phyloP scores from a whole-genome alignment of 2,888 invertebrate genomes.

The Oligia strigilis region DNA sequence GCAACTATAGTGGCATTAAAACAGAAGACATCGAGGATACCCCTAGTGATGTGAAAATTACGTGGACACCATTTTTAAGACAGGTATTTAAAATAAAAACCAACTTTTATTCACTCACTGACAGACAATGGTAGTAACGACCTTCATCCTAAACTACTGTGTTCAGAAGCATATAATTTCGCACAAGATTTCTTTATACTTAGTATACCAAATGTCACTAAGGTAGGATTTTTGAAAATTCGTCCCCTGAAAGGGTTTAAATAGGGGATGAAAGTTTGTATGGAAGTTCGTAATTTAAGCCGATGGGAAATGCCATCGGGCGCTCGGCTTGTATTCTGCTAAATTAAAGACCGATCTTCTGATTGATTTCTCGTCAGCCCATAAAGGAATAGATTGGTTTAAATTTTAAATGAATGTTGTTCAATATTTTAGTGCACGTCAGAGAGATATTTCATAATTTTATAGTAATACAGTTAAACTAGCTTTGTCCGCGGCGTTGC shows the following conservation, averaged over 20 bases:
- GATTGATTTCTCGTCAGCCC: no score
- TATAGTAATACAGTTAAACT: no score
- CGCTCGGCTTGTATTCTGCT: no score
- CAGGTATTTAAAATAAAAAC: slow-evolving; percentile 55
- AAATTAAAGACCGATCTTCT: no score
- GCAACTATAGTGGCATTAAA: slow-evolving; percentile 51
- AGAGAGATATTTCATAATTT: no score
- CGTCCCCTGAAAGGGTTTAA: neutral
- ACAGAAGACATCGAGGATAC: slow-evolving; percentile 42
- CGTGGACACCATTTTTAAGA: slow-evolving; percentile 65
- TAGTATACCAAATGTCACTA: neutral
- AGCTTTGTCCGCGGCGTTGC: no score
- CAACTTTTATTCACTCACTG: neutral
- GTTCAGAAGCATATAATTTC: neutral
- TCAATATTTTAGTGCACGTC: no score
- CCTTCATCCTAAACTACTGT: neutral
- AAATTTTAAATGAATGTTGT: no score
- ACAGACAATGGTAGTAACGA: neutral
- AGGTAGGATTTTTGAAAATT: neutral
- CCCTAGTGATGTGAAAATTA: slow-evolving; percentile 22
- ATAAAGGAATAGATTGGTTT: no score
- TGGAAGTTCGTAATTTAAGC: neutral
- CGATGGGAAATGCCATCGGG: no score
- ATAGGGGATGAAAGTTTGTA: neutral
- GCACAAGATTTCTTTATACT: neutral